Evolutionary conservation across 2,113 vertebrate species (phyloP).

Genomic region (Cyanoramphus novaezelandiae): DNA sequence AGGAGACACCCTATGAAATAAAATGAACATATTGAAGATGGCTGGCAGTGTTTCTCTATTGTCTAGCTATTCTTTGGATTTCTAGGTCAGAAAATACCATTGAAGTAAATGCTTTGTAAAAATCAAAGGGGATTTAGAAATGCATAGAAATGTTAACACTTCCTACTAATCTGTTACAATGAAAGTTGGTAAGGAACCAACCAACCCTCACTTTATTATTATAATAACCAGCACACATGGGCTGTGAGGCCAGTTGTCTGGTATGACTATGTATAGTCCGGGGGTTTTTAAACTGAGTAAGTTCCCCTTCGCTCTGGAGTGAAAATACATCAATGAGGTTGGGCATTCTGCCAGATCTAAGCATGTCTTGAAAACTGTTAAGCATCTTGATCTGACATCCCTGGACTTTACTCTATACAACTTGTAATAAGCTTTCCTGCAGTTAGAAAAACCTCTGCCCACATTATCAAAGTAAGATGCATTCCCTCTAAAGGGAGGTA

Average conservation of each 20-base stretch:
- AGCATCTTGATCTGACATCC: neutral
- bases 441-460: neutral
- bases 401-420: neutral
- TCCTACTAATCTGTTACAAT: neutral
- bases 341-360: neutral
- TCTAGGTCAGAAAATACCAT: neutral
- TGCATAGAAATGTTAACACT: neutral
- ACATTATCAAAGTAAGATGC: neutral
- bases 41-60: neutral
- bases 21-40: neutral
- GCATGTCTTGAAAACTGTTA: neutral
- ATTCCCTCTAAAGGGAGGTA: neutral
- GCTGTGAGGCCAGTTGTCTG: neutral
- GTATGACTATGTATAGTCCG: neutral
- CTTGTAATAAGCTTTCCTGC: neutral
- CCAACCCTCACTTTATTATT: neutral
- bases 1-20: neutral
- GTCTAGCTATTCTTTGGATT: neutral
- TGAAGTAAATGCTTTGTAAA: neutral
- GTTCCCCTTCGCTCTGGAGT: neutral
- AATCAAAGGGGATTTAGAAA: neutral
- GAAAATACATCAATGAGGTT: neutral
- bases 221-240: neutral
- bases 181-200: neutral
- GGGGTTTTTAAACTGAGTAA: neutral